These are phyloP conservation scores for Machimus atricapillus DNA, from an alignment of 2,888 invertebrate species.

Conservation along the genomic window DNA sequence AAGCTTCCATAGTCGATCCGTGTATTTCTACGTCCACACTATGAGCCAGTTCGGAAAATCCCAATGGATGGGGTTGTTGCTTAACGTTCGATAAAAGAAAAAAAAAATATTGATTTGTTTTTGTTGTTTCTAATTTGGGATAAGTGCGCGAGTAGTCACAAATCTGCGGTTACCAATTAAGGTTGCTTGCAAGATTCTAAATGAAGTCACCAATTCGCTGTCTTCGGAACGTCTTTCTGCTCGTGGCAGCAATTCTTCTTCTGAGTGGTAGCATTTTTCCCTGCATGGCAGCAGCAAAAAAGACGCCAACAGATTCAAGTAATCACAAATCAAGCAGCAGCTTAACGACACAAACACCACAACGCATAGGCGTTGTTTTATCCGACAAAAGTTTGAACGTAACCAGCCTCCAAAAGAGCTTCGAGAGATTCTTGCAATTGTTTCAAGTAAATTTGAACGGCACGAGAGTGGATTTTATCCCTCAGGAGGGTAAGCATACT, in stretches of 20 bases:
- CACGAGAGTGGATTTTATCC: constrained; percentile 58
- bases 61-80: background rate
- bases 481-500: constrained; percentile 57
- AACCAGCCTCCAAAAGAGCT: constrained; percentile 59
- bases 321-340: background rate
- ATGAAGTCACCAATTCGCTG: constrained; percentile 62
- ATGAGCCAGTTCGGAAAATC: background rate
- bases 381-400: constrained; percentile 29
- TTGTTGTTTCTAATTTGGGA: background rate
- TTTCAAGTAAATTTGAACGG: constrained; percentile 56
- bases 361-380: constrained; percentile 38
- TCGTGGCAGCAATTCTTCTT: constrained; percentile 60
- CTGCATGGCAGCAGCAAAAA: background rate
- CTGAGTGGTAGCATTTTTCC: constrained; percentile 46
- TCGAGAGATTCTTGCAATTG: constrained; percentile 58
- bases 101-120: background rate
- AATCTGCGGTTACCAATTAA: constrained; percentile 2
- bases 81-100: background rate
- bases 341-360: background rate
- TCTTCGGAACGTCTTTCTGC: constrained; percentile 62
- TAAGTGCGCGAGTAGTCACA: background rate
- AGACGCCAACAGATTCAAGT: background rate
- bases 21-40: background rate
- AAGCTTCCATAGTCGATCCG: background rate
- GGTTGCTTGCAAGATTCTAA: constrained; percentile 52